Evolutionary conservation across 1,140 invertebrate genomes (phyloP), one percentile per base, ranked within the genome.

Genomic region (Pogonus chalceus): DNA sequence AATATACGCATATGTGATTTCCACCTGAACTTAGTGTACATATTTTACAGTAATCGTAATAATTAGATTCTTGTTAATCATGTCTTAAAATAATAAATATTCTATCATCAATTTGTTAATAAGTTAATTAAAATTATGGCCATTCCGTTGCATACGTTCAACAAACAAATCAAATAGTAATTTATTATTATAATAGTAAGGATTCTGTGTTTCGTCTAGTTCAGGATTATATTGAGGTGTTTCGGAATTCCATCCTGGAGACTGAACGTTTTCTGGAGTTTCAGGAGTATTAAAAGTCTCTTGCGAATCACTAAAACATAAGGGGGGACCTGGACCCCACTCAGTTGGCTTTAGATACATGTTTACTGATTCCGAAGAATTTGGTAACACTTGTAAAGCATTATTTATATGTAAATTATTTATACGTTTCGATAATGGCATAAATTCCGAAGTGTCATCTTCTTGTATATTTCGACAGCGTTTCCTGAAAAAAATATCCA

Each of bases 401-500:
- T 69, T 69, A 58, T 85, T 85, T 39, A 88, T 80, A 60, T 86
- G 83, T n/a, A 88, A 72, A 69, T 87, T 87, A 60, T 87, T 88
- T 55, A 87, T 87, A 60, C 84, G 73, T 69, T 88, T 88, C 20
- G 83, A 86, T 23, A 88, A 64, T 46, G 85, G 85, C 76, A 84
- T 84, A 62, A 86, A 87, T 62, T 87, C 84, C 60, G 80, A 80
- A 35, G 74, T 74, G 58, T 85, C 83, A 56, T 84, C 82, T 68
- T 85, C 82, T 22, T 70, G 62, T 35, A 58, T 53, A 49, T 68
- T 71, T 35, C 82, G 72, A 2, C 75, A 73, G 58, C 83, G 74
- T 73, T 87, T 86, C 59, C 82, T 85, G 64, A 60, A 72, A 63
- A 22, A 10, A 22, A 51, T n/a, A n/a, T n/a, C n/a, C n/a, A 56